A percentile compares a stretch with the other conserved stretches of the same genome.
phyloP scores from a whole-genome alignment of 2,888 invertebrate species.

The Automeris io region DNA sequence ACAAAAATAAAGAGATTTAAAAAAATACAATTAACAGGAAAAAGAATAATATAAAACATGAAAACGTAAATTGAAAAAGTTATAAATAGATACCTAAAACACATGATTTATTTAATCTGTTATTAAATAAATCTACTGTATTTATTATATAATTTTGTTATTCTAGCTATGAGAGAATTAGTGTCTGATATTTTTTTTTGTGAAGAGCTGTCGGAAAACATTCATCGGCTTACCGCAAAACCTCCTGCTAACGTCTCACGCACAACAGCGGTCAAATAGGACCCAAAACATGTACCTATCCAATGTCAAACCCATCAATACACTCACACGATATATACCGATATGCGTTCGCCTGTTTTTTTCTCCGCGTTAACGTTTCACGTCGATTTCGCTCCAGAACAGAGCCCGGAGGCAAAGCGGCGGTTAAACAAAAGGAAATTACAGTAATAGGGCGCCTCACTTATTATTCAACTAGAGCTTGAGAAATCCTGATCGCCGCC shows the following conservation, averaged over 20 bases:
- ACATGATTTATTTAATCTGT: too few relatives aligned
- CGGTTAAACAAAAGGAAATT: conserved; percentile 65
- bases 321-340: conserved; percentile 37
- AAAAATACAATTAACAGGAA: too few relatives aligned
- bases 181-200: too few relatives aligned
- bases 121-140: too few relatives aligned
- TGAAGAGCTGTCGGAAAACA: too few relatives aligned
- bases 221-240: too few relatives aligned
- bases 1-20: too few relatives aligned
- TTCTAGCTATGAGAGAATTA: too few relatives aligned
- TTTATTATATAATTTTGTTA: too few relatives aligned
- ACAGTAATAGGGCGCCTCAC: conserved; percentile 66
- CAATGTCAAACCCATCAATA: conserved; percentile 49
- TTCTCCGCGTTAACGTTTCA: conserved; percentile 65
- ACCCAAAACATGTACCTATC: conserved; percentile 15
- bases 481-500: conserved; percentile 61
- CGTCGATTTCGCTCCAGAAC: conserved; percentile 45
- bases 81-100: too few relatives aligned
- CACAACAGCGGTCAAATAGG: conserved; percentile 27
- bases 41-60: too few relatives aligned
- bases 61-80: too few relatives aligned
- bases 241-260: conserved; percentile 9
- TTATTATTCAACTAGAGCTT: conserved; percentile 71
- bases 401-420: conserved; percentile 46
- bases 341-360: conserved; percentile 52